phyloP scores from a whole-genome alignment of 2,888 invertebrate species.

The Thereva nobilitata region DNA sequence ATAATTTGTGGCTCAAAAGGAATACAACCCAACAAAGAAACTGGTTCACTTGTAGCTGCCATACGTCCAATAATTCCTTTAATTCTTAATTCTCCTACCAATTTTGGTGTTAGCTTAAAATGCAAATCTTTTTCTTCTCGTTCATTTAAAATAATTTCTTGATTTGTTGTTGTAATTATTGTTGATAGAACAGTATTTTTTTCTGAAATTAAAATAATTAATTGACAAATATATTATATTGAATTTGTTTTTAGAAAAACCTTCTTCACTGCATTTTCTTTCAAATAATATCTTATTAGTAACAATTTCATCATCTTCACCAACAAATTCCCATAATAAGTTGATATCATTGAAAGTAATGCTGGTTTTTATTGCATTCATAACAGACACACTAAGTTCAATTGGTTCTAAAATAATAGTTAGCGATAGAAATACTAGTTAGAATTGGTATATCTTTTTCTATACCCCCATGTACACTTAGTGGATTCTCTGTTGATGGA shows the following conservation, averaged over 20 bases:
- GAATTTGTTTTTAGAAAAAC: too few species aligned
- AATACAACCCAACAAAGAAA: slow-evolving; percentile 52
- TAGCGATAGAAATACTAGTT: not conserved
- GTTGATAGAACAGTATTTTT: slow-evolving; percentile 51
- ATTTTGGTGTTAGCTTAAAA: slow-evolving; percentile 73
- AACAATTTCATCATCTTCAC: slow-evolving; percentile 55
- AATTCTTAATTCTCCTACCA: slow-evolving; percentile 73
- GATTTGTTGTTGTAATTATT: slow-evolving; percentile 51
- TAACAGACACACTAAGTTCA: slow-evolving; percentile 64
- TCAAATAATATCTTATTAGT: slow-evolving; percentile 57
- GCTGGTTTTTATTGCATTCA: slow-evolving; percentile 65
- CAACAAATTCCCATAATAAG: slow-evolving; percentile 55
- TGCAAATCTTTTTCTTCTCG: slow-evolving; percentile 65
- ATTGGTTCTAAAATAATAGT: slow-evolving; percentile 69
- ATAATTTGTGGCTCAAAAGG: slow-evolving; percentile 54
- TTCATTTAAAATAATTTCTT: slow-evolving; percentile 52
- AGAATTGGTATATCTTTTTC: not conserved
- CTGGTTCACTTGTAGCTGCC: slow-evolving; percentile 53
- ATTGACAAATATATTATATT: not conserved
- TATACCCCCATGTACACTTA: slow-evolving; percentile 74
- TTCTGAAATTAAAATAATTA: slow-evolving; percentile 40
- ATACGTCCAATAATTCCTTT: slow-evolving; percentile 67
- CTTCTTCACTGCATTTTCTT: slow-evolving; percentile 47
- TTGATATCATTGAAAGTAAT: slow-evolving; percentile 54
- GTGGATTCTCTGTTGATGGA: slow-evolving; percentile 68